A percentile compares a stretch with the other conserved stretches of the same genome.
Conservation (phyloP, 1,140 invertebrate species). For the Aethina tumida region DNA sequence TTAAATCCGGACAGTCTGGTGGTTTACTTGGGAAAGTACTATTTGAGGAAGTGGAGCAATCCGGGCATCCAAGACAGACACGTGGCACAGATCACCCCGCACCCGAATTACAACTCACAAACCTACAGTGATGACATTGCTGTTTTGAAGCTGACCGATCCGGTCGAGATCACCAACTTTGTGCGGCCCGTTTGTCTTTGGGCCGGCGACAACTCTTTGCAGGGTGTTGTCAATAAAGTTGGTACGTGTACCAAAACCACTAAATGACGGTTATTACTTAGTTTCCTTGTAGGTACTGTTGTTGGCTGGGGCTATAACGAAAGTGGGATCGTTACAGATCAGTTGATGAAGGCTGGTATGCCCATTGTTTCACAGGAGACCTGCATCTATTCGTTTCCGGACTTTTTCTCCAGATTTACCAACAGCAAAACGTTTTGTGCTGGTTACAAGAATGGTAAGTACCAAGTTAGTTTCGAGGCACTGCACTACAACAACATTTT, state of each 20-base stretch:
- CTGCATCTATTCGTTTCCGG: conserved; percentile 38
- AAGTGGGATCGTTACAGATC: conserved; percentile 35
- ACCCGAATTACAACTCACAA: conserved; percentile 47
- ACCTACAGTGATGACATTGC: conserved; percentile 56
- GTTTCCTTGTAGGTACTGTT: conserved; percentile 29
- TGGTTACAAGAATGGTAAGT: conserved; percentile 36
- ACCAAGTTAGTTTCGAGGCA: conserved; percentile 7
- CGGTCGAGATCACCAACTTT: conserved; percentile 37
- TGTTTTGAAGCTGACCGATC: conserved; percentile 42
- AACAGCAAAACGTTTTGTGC: conserved; percentile 40
- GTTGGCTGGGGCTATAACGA: conserved; percentile 41
- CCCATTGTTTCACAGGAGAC: conserved; percentile 38
- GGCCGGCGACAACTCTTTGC: conserved; percentile 24
- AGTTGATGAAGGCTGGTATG: conserved; percentile 38
- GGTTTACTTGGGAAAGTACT: conserved; percentile 33
- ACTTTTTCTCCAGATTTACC: conserved; percentile 40
- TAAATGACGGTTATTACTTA: not conserved
- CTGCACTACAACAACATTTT: not conserved
- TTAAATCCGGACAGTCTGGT: conserved; percentile 26
- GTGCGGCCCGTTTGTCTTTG: conserved; percentile 49
- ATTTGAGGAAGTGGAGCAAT: conserved; percentile 29
- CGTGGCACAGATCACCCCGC: conserved; percentile 41
- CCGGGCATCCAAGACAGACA: conserved; percentile 31
- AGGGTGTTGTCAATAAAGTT: conserved; percentile 21
- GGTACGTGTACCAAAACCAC: conserved; percentile 17